phyloP scores from a whole-genome alignment of 2,113 vertebrate genomes.

The Cottus gobio region DNA sequence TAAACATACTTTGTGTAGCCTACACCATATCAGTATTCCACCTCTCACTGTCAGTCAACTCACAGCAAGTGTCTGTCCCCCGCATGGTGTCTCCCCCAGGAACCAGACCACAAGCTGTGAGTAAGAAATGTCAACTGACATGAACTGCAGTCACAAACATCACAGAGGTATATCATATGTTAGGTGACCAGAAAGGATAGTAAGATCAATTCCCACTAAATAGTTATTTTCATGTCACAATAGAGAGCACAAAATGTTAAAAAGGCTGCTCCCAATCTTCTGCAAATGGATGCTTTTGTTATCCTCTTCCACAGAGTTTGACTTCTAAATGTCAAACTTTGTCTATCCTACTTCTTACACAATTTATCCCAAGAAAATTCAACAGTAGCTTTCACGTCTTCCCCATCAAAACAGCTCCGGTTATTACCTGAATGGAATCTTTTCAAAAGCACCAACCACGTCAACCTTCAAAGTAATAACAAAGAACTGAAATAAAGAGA shows the following conservation, averaged over 20 bases:
- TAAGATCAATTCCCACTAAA: slow-evolving; percentile 1
- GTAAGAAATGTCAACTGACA: slow-evolving; percentile 82
- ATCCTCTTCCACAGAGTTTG: slow-evolving; percentile 20
- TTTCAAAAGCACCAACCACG: neutral
- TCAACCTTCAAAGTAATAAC: slow-evolving; percentile 30
- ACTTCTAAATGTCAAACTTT: slow-evolving; percentile 37
- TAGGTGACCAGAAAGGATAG: slow-evolving; percentile 14
- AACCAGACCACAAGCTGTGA: slow-evolving; percentile 74
- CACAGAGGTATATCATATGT: slow-evolving; percentile 32
- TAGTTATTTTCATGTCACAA: neutral
- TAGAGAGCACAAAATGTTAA: neutral
- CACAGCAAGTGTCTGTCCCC: slow-evolving; percentile 66
- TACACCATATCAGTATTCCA: slow-evolving; percentile 39
- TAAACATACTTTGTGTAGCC: slow-evolving; percentile 27
- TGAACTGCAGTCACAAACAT: slow-evolving; percentile 68
- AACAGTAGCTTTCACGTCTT: slow-evolving; percentile 10
- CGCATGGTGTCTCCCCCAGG: slow-evolving; percentile 68
- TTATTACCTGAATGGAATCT: slow-evolving; percentile 32
- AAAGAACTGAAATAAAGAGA: slow-evolving; percentile 24
- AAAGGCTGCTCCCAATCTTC: neutral
- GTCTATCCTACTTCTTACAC: slow-evolving; percentile 1
- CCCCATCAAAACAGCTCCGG: slow-evolving; percentile 12
- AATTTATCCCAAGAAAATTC: slow-evolving; percentile 5
- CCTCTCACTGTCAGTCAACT: slow-evolving; percentile 67
- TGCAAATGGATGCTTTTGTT: slow-evolving; percentile 21